Evolutionary conservation across 2,888 invertebrate species (phyloP), one percentile per base, ranked within the genome.

Genomic region (Endotricha flammealis): DNA sequence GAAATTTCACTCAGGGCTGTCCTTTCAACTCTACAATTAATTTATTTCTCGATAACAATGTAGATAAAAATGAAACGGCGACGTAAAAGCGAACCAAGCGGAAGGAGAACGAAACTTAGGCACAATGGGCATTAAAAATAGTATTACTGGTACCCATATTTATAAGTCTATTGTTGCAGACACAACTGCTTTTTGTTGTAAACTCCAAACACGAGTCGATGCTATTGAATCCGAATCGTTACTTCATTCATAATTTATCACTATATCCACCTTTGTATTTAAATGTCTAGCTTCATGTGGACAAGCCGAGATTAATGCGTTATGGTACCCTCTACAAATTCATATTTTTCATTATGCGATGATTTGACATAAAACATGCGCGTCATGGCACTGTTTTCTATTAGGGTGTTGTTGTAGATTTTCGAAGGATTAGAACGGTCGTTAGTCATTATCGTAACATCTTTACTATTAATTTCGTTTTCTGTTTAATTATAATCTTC

Each of bases 161-260:
- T 79, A 81, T 80, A 75, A 69, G 67, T 63, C 71, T 67, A 78
- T 81, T 82, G 81, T 82, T 73, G 60, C 55, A 60, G 50, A 63
- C 58, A 67, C 60, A 67, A 64, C 59, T 53, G 64, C 59, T 76
- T 77, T 75, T 75, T 77, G 72, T 72, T 72, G 67, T 64, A 56
- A 49, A 57, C 61, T 54, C 61, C 55, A 62, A 71, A 73, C 74
- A 73, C 66, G 68, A 70, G 62, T 60, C 65, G 62, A 53, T 59
- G 60, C 69, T 62, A 67, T 66, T 59, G 61, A 63, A 61, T 62
- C 47, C 50, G 64, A 67, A 73, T 72, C 68, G 70, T 76, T 75
- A 72, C 72, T 75, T 67, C 73, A 76, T 80, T 80, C 71, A 77
- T 75, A 77, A 82, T 80, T 79, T 81, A 82, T 82, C 74, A 78